These are phyloP conservation scores for Channa argus DNA, from an alignment of 2,113 vertebrate species.

Conservation along the genomic window DNA sequence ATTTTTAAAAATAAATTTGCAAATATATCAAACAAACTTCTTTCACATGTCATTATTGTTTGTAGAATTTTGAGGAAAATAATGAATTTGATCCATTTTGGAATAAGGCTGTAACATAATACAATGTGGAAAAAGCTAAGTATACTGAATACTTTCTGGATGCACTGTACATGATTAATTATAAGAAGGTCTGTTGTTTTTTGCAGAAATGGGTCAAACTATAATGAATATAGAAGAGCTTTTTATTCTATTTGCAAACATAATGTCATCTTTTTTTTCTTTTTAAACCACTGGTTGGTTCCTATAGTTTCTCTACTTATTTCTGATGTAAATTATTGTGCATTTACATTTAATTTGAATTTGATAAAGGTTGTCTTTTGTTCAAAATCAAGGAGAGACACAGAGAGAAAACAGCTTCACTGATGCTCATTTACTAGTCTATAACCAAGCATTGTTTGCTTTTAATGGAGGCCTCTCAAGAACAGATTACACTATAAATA, in stretches of 20 bases:
- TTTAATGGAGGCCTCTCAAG: slow-evolving; percentile 47
- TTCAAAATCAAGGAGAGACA: slow-evolving; percentile 26
- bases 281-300: slow-evolving; percentile 18
- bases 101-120: too few relatives aligned
- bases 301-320: slow-evolving; percentile 22
- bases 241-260: background rate
- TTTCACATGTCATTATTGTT: too few relatives aligned
- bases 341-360: slow-evolving; percentile 37
- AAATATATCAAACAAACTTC: too few relatives aligned
- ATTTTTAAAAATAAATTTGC: too few relatives aligned
- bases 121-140: too few relatives aligned
- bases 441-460: slow-evolving; percentile 42
- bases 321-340: slow-evolving; percentile 24
- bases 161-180: too few relatives aligned
- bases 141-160: too few relatives aligned
- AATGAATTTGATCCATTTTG: background rate
- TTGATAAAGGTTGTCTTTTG: slow-evolving; percentile 55
- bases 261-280: background rate
- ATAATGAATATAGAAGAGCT: background rate
- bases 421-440: slow-evolving; percentile 37
- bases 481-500: slow-evolving; percentile 61
- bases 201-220: background rate
- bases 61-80: background rate
- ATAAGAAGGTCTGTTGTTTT: background rate
- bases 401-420: background rate